Evolutionary conservation across 2,113 vertebrate genomes (phyloP), one percentile per base, ranked within the genome.

Genomic region (Amblyornis subalaris): DNA sequence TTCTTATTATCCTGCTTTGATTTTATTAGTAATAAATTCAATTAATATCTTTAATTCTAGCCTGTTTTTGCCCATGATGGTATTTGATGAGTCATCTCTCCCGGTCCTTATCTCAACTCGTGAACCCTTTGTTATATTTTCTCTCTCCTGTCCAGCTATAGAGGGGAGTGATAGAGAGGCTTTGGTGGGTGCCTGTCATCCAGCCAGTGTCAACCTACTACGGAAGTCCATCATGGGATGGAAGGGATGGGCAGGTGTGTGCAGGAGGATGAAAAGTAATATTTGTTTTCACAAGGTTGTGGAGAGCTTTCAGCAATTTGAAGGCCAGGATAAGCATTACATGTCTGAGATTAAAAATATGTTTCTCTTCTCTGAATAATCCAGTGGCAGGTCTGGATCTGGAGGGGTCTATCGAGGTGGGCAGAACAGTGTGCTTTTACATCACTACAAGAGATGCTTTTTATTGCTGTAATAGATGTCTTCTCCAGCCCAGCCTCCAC

Each of bases 31-130:
- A 77, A 76, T 60, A 45, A 77, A 77, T 76, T 76, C 14, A 51
- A 4, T 45, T 44, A 45, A 45, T 76, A 26, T 28, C 22, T 69
- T 45, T 33, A 53, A 45, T 60, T 44, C 53, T 61, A 15, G 14
- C 45, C 33, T 53, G 54, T 0, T 77, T 86, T 60, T 60, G 12
- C 29, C 26, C 0, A 0, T 77, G 6, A 26, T 38, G 28, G 33
- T 86, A 53, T 60, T 45, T 53, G 33, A 60, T 69, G 26, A 33
- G 38, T 53, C 26, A 45, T 60, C 12, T 51, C 22, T 86, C 28
- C 45, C 60, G 22, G 18, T 58, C 26, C 26, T 23, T 76, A 42
- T 42, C 42, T 42, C 42, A 76, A 38, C 33, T 69, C 18, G 45
- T 28, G 18, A 76, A 45, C 45, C 14, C 9, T 76, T 76, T 60